Evolutionary conservation across 2,797 vertebrate genomes (phyloP), one percentile per base, ranked within the genome.

Genomic region (Benthosema pterotum): DNA sequence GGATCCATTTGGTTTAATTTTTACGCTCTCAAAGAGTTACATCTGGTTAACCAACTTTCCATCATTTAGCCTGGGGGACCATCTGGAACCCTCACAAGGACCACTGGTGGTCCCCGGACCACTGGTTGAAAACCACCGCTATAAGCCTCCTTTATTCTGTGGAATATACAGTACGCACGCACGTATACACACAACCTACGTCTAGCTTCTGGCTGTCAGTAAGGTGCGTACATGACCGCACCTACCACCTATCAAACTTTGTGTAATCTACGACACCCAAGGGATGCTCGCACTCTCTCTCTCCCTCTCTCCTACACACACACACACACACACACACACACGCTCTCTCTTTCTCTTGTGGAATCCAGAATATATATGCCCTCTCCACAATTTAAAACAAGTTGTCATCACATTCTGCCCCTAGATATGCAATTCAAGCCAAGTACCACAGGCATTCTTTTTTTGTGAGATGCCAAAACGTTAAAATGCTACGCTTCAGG

Each of bases 311-410:
- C n/a, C n/a, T n/a, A n/a, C n/a, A n/a, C n/a, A n/a, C n/a, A n/a
- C n/a, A n/a, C n/a, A n/a, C n/a, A n/a, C n/a, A n/a, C n/a, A n/a
- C n/a, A n/a, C n/a, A n/a, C n/a, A n/a, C n/a, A n/a, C n/a, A n/a
- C n/a, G n/a, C n/a, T 43, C 60, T 52, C 50, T 52, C 8, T 52
- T 18, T 52, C 16, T 52, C 16, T 52, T 14, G 51, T 83, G 82
- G 79, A 88, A 86, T 77, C 57, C 61, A 81, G 67, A 84, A 77
- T 85, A 86, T 85, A 87, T 84, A 86, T 84, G 74, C 85, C 82
- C 84, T 84, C 60, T 43, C 63, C 63, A 79, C 78, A 63, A 65
- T 85, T 78, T 85, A 56, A 82, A 85, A 79, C 57, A 77, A 83
- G 84, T 84, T 86, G 79, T 86, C 83, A 86, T 83, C 72, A 67